These are phyloP conservation scores for Cyphomyrus discorhynchus DNA, from an alignment of 2,113 vertebrate genomes.

Conservation along the genomic window DNA sequence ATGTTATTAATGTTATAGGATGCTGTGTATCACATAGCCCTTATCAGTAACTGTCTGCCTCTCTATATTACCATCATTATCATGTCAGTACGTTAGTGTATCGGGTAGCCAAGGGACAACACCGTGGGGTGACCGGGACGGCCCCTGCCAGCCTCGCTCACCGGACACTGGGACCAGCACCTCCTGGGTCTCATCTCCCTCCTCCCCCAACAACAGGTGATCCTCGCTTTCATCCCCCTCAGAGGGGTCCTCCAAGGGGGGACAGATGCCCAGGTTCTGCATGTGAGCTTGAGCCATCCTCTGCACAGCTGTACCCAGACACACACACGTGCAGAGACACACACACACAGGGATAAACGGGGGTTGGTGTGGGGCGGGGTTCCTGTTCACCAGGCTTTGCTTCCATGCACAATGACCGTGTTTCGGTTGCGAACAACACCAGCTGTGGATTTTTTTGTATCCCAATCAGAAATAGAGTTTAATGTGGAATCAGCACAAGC, in stretches of 20 bases:
- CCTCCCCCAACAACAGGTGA: conserved; percentile 31
- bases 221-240: conserved; percentile 62
- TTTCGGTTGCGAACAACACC: neutral
- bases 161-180: conserved; percentile 44
- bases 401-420: neutral
- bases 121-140: conserved; percentile 11
- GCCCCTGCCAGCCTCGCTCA: conserved; percentile 50
- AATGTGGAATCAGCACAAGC: neutral
- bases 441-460: neutral
- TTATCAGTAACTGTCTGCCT: neutral
- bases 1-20: neutral
- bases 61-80: neutral
- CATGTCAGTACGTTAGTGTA: neutral
- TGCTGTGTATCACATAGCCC: neutral
- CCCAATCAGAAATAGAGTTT: neutral
- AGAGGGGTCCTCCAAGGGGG: conserved; percentile 65
- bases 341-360: neutral
- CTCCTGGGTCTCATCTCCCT: conserved; percentile 22
- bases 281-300: conserved; percentile 91
- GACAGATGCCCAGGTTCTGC: conserved; percentile 74
- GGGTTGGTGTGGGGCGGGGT: neutral
- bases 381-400: neutral
- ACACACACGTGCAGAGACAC: conserved; percentile 24
- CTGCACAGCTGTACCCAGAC: conserved; percentile 74
- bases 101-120: neutral